Evolutionary conservation across 2,888 invertebrate species (phyloP), one percentile per base, ranked within the genome.

Genomic region (Sphecodes monilicornis): DNA sequence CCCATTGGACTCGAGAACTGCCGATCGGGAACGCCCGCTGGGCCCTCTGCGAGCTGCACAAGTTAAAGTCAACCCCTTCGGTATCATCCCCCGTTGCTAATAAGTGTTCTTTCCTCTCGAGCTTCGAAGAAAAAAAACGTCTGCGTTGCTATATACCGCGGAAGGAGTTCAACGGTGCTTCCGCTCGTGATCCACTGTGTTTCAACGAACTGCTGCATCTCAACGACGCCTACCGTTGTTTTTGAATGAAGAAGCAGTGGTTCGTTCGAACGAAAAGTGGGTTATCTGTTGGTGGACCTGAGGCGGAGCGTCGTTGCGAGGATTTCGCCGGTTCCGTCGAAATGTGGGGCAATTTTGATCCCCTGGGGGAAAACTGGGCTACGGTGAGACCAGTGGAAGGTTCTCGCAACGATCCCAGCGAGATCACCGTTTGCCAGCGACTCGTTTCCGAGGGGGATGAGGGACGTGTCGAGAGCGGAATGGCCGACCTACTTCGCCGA

Each of bases 361-460:
- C 60, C 60, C 60, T 6, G 57, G 57, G 29, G 60, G 60, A 16
- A 29, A 60, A 60, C 60, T 10, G 64, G 32, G 32, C 64, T 5
- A 32, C 8, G 32, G 32, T 10, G 6, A 22, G 1, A 22, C 66
- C 66, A 32, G 18, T 6, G 64, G n/a, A 3, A 32, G 29, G 10
- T 66, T 66, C 39, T 68, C 68, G 39, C 36, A 70, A 46, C 70
- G 70, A 50, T 54, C 50, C 46, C 46, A 32, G 50, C 64, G 75
- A 46, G 36, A 43, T 46, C 36, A 66, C 74, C 60, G 68, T 60
- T 77, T 77, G 82, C 70, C 68, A 39, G 68, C 39, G n/a, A 32
- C 41, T 36, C 57, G 18, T 26, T 60, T 22, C 57, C 36, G 36
- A 18, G 39, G 39, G 39, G 68, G n/a, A 5, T 18, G 68, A n/a